Evolutionary conservation across 2,113 vertebrate species (phyloP).

Genomic region (Gorsachius goisagi): DNA sequence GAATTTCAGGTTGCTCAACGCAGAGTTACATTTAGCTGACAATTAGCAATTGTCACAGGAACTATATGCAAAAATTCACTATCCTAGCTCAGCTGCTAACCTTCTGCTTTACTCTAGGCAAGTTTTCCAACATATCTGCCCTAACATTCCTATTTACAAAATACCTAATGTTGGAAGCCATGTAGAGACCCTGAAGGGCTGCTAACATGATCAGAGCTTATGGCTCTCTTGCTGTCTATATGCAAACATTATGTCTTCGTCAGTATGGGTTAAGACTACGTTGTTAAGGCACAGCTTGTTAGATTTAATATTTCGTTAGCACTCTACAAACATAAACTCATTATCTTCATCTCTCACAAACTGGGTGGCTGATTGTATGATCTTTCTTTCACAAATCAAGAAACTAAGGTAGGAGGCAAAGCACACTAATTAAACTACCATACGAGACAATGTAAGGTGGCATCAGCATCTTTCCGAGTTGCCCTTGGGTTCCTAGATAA

Average conservation of each 20-base stretch:
- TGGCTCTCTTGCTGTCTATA: not conserved
- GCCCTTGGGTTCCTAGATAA: not conserved
- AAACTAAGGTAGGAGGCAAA: constrained; percentile 3
- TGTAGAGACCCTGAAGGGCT: not conserved
- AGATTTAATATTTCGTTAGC: not conserved
- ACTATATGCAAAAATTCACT: not conserved
- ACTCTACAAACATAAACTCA: not conserved
- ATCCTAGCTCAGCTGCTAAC: not conserved
- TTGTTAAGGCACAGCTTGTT: not conserved
- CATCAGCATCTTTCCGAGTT: not conserved
- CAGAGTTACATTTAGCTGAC: not conserved
- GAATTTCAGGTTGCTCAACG: not conserved
- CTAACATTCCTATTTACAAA: not conserved
- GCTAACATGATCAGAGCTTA: not conserved
- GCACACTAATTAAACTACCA: not conserved
- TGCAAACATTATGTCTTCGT: not conserved
- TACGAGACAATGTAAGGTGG: not conserved
- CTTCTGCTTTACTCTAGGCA: constrained; percentile 4
- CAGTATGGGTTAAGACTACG: not conserved
- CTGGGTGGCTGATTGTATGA: not conserved
- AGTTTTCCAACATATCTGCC: not conserved
- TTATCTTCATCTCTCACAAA: not conserved
- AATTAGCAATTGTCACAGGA: not conserved
- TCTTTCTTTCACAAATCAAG: not conserved
- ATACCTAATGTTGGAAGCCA: not conserved